A percentile compares a stretch with the other conserved stretches of the same genome.
These are phyloP conservation scores for Discoglossus pictus DNA, from an alignment of 2,797 vertebrate genomes.

Conservation along the genomic window DNA sequence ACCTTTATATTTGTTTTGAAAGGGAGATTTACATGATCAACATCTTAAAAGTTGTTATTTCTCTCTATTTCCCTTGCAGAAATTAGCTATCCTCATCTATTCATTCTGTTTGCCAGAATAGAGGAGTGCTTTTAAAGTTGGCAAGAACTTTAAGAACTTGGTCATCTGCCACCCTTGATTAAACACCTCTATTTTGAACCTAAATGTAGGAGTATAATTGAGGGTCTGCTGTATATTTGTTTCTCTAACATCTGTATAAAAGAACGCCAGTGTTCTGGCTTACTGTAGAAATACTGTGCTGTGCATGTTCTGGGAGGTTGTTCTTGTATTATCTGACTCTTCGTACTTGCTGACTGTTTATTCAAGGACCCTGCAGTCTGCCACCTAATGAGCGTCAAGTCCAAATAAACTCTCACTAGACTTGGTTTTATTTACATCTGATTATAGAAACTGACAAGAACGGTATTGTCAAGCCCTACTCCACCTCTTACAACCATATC, in stretches of 20 bases:
- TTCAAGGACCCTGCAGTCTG: conserved; percentile 46
- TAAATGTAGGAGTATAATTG: conserved; percentile 50
- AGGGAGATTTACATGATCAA: not conserved
- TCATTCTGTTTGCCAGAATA: conserved; percentile 35
- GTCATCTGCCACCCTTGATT: conserved; percentile 45
- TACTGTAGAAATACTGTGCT: conserved; percentile 48
- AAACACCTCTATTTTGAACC: conserved; percentile 50
- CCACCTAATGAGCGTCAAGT: conserved; percentile 51
- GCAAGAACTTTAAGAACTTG: conserved; percentile 41
- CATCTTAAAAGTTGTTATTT: conserved; percentile 19
- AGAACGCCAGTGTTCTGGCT: conserved; percentile 41
- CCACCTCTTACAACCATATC: conserved; percentile 17
- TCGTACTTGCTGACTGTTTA: conserved; percentile 46
- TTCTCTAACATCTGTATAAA: conserved; percentile 48
- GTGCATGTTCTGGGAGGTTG: conserved; percentile 45
- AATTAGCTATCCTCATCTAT: conserved; percentile 14
- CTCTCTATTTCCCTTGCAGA: conserved; percentile 15
- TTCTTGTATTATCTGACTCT: conserved; percentile 50
- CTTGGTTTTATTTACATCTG: conserved; percentile 51
- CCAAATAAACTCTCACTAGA: conserved; percentile 49
- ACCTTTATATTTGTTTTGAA: conserved; percentile 3
- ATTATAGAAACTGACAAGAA: conserved; percentile 49
- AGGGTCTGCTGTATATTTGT: conserved; percentile 49
- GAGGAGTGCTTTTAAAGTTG: conserved; percentile 29
- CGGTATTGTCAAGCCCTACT: conserved; percentile 32